A percentile compares a stretch with the other conserved stretches of the same genome.
Conservation (phyloP, 1,140 invertebrate genomes). For the Temnothorax curvispinosus region DNA sequence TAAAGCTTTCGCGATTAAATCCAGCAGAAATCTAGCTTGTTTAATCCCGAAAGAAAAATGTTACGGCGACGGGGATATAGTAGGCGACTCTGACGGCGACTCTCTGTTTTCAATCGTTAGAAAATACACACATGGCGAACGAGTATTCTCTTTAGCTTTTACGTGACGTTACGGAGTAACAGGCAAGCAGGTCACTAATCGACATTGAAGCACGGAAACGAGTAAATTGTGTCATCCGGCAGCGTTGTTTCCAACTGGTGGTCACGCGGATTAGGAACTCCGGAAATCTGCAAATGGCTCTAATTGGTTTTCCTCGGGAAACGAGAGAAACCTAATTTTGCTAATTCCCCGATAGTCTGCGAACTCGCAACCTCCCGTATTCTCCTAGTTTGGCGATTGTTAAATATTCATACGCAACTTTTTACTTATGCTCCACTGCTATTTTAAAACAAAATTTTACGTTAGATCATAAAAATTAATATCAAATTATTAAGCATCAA, state of each 20-base stretch:
- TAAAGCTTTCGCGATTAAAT: constrained; percentile 43
- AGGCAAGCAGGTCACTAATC: constrained; percentile 59
- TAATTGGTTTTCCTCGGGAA: constrained; percentile 75
- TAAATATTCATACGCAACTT: constrained; percentile 22
- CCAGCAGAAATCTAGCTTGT: constrained; percentile 8
- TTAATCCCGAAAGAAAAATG: constrained; percentile 23
- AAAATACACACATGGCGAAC: constrained; percentile 44
- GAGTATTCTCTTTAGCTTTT: constrained; percentile 26
- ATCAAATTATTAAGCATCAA: neutral
- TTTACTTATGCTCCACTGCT: neutral
- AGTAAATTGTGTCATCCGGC: constrained; percentile 70
- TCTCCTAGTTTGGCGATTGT: neutral
- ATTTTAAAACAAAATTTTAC: neutral
- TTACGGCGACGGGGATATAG: neutral
- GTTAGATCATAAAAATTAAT: neutral
- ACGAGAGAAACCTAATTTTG: constrained; percentile 77
- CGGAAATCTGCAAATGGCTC: constrained; percentile 77
- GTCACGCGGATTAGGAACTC: constrained; percentile 72
- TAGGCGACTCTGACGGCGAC: neutral
- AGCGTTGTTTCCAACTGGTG: constrained; percentile 68
- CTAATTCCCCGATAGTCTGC: constrained; percentile 73
- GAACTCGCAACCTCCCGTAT: neutral
- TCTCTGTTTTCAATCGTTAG: constrained; percentile 22
- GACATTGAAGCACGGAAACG: constrained; percentile 49
- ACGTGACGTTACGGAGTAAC: constrained; percentile 27